These are phyloP conservation scores for Tychaedon coryphoeus DNA, from an alignment of 2,113 vertebrate species.

Conservation along the genomic window DNA sequence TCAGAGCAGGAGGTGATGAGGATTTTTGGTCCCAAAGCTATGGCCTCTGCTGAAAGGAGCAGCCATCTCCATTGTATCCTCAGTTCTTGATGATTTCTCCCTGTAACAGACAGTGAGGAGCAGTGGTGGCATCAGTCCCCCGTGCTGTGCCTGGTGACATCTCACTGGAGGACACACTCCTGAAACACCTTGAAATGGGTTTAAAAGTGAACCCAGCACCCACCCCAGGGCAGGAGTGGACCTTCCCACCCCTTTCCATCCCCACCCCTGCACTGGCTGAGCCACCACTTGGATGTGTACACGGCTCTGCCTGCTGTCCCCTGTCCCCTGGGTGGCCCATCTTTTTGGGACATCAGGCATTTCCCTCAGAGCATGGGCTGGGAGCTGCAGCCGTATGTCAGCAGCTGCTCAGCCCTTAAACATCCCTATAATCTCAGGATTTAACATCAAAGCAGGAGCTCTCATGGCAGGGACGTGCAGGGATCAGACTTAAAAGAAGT, in stretches of 20 bases:
- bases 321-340: not conserved
- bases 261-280: not conserved
- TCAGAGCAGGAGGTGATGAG: not conserved
- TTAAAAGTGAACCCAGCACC: not conserved
- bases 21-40: not conserved
- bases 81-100: not conserved
- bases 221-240: not conserved
- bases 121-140: accelerated
- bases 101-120: not conserved
- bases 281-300: accelerated
- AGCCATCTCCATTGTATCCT: accelerated
- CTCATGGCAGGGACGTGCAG: not conserved
- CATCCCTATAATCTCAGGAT: not conserved
- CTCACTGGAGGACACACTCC: not conserved
- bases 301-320: not conserved
- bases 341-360: not conserved
- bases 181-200: not conserved
- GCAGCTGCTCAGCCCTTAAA: slow-evolving; percentile 29
- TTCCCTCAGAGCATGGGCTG: not conserved
- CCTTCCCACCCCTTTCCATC: not conserved
- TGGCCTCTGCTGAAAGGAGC: not conserved
- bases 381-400: not conserved
- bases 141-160: not conserved
- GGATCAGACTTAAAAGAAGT: slow-evolving; percentile 29
- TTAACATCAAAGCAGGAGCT: slow-evolving; percentile 39